These are phyloP conservation scores for Mythimna ferrago DNA, from an alignment of 2,888 invertebrate species.

Conservation along the genomic window DNA sequence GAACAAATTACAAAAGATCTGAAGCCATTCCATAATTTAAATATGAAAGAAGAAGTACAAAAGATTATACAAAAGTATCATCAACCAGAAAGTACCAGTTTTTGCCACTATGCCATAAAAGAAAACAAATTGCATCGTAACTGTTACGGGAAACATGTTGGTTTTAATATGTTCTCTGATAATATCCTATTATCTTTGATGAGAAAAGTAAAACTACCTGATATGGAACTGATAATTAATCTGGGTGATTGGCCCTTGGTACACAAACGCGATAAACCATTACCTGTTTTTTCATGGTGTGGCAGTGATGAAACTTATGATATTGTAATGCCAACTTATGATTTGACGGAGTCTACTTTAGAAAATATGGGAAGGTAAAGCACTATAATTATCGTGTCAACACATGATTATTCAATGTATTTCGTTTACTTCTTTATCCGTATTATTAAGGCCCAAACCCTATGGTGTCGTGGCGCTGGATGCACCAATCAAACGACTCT, in stretches of 20 bases:
- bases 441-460: no score
- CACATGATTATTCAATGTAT: neutral
- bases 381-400: neutral
- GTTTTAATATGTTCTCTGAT: slow-evolving; percentile 99
- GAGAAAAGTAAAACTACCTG: slow-evolving; percentile 95
- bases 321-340: slow-evolving; percentile 98
- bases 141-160: slow-evolving; percentile 98
- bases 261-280: slow-evolving; percentile 87
- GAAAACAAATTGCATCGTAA: slow-evolving; percentile 95
- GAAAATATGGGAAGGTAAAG: slow-evolving; percentile 97
- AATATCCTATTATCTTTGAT: slow-evolving; percentile 95
- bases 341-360: slow-evolving; percentile 97
- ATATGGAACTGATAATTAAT: slow-evolving; percentile 97
- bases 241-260: slow-evolving; percentile 99
- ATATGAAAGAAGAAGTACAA: slow-evolving; percentile 93
- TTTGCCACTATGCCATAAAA: slow-evolving; percentile 97
- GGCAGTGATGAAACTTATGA: slow-evolving; percentile 96
- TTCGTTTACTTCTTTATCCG: neutral
- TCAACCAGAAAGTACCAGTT: slow-evolving; percentile 95
- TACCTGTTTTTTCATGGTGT: slow-evolving; percentile 99
- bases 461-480: no score
- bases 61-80: slow-evolving; percentile 93
- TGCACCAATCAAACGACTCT: no score
- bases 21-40: slow-evolving; percentile 91
- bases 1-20: slow-evolving; percentile 94